phyloP scores from a whole-genome alignment of 1,140 invertebrate species.

The Leptopilina boulardi region DNA sequence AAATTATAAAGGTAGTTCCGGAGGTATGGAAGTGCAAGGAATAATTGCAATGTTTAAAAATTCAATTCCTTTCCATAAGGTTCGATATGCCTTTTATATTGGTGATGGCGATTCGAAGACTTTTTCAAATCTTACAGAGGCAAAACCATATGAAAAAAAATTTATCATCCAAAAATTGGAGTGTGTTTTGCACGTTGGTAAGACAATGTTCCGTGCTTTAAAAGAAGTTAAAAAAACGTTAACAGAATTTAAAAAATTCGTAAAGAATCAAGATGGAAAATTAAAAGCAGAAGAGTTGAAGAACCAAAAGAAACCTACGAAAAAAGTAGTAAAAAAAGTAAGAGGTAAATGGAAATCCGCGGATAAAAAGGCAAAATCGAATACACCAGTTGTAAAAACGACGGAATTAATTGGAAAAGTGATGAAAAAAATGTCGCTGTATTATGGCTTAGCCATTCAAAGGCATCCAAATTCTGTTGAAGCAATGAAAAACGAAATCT shows the following conservation, averaged over 20 bases:
- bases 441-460: neutral
- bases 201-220: slow-evolving; percentile 41
- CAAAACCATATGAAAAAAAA: slow-evolving; percentile 9
- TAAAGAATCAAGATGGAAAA: neutral
- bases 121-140: slow-evolving; percentile 16
- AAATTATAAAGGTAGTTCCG: too few relatives aligned
- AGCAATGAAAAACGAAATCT: slow-evolving; percentile 27
- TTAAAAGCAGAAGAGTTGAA: neutral
- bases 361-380: neutral
- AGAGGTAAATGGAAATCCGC: neutral
- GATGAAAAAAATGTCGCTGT: neutral
- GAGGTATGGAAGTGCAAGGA: too few relatives aligned
- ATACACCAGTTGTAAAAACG: neutral
- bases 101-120: slow-evolving; percentile 38
- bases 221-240: slow-evolving; percentile 40
- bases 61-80: too few relatives aligned
- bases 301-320: neutral
- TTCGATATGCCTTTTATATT: neutral
- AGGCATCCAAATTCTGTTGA: neutral
- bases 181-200: slow-evolving; percentile 39
- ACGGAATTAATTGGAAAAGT: neutral
- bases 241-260: slow-evolving; percentile 20
- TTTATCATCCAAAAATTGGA: slow-evolving; percentile 30
- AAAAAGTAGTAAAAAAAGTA: neutral
- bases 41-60: too few relatives aligned